Conservation (phyloP, 2,888 invertebrate genomes). For the Prosapia bicincta region DNA sequence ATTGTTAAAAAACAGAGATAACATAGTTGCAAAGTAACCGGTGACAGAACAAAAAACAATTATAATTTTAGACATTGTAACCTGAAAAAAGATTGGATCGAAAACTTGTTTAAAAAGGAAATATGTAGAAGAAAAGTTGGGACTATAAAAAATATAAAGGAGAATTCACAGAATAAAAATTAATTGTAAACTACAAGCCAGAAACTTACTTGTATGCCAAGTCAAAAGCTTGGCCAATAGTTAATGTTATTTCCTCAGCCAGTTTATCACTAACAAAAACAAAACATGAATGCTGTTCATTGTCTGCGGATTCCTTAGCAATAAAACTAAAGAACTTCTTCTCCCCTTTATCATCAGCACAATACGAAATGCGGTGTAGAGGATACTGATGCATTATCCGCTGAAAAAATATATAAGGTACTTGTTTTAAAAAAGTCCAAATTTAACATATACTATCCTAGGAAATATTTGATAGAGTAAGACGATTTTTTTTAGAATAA, state of each 20-base stretch:
- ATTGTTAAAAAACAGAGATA: too few relatives aligned
- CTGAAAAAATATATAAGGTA: slow-evolving; percentile 44
- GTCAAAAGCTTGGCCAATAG: slow-evolving; percentile 98
- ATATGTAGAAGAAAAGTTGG: too few relatives aligned
- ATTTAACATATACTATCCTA: slow-evolving; percentile 13
- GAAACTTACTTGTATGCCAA: slow-evolving; percentile 83
- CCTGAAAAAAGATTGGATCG: too few relatives aligned
- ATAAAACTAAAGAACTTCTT: slow-evolving; percentile 97
- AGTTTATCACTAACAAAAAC: slow-evolving; percentile 97
- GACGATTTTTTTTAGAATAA: too few relatives aligned
- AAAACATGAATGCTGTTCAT: slow-evolving; percentile 90
- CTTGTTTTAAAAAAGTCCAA: background rate
- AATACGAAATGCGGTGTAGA: slow-evolving; percentile 95
- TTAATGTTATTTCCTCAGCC: slow-evolving; percentile 95
- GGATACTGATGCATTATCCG: slow-evolving; percentile 91
- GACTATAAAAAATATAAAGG: too few relatives aligned
- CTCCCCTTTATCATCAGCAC: slow-evolving; percentile 97
- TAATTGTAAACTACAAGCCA: too few relatives aligned
- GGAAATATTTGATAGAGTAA: too few relatives aligned
- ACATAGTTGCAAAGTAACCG: too few relatives aligned
- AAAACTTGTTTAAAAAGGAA: too few relatives aligned
- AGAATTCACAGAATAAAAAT: too few relatives aligned
- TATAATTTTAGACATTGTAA: too few relatives aligned
- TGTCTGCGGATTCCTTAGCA: slow-evolving; percentile 68
- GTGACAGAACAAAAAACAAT: too few relatives aligned